These are phyloP conservation scores for Ceratosolen fusciceps DNA, from an alignment of 1,140 invertebrate genomes.

Conservation along the genomic window DNA sequence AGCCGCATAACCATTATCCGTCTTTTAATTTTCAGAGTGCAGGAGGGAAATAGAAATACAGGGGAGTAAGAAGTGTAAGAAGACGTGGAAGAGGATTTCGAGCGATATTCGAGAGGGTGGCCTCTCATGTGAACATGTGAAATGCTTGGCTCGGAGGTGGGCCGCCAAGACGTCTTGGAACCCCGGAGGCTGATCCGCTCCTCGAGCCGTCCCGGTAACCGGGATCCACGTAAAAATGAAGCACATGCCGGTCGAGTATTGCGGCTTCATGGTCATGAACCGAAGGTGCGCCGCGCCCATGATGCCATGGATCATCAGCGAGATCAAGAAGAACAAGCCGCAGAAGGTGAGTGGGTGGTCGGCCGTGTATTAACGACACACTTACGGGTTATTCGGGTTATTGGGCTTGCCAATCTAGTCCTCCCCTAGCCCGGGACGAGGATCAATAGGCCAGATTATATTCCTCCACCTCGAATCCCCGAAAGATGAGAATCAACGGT, in stretches of 20 bases:
- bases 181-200: background rate
- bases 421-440: too few relatives aligned
- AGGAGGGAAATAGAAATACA: too few relatives aligned
- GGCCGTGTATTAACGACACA: too few relatives aligned
- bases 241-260: constrained; percentile 78
- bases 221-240: constrained; percentile 72
- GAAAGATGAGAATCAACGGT: too few relatives aligned
- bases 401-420: too few relatives aligned
- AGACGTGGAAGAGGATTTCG: too few relatives aligned
- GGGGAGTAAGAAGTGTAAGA: too few relatives aligned
- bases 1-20: constrained; percentile 38
- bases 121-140: background rate
- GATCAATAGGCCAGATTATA: too few relatives aligned
- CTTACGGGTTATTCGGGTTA: too few relatives aligned
- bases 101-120: too few relatives aligned
- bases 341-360: constrained; percentile 67
- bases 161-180: background rate
- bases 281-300: constrained; percentile 81
- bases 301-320: constrained; percentile 81
- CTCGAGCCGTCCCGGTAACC: background rate
- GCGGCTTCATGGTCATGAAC: constrained; percentile 82
- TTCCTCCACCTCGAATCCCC: too few relatives aligned
- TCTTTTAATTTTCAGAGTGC: constrained; percentile 14
- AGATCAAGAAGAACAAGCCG: constrained; percentile 74
- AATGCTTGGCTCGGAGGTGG: background rate